Conservation (phyloP, 2,797 vertebrate genomes). For the Eidolon dupreanum region DNA sequence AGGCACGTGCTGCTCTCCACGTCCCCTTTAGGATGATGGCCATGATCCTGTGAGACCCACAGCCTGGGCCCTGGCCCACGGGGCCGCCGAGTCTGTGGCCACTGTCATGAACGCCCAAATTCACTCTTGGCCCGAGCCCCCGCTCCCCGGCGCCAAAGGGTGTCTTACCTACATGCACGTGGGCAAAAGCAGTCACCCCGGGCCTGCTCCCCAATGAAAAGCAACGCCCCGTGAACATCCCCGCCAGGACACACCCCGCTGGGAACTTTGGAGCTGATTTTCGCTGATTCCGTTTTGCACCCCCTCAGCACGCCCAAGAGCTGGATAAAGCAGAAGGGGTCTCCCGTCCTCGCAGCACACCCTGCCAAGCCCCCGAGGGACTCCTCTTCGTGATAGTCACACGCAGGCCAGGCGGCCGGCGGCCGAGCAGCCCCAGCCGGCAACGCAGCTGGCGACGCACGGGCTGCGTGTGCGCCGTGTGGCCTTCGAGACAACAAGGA, state of each 20-base stretch:
- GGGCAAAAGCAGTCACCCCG: background rate
- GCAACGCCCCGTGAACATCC: accelerated
- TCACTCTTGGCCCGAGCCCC: background rate
- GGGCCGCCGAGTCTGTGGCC: too few relatives aligned
- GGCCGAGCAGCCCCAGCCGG: too few relatives aligned
- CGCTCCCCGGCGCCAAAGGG: background rate
- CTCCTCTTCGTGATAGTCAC: conserved; percentile 17
- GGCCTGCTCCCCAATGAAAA: too few relatives aligned
- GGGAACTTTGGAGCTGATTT: accelerated
- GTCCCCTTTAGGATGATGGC: accelerated
- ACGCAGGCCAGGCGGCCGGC: background rate
- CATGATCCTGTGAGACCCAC: accelerated
- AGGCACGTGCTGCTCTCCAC: accelerated
- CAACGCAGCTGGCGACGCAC: background rate
- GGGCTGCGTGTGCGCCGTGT: background rate
- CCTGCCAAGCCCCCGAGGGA: background rate
- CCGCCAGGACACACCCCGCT: accelerated
- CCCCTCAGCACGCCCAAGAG: background rate
- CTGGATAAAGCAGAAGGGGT: background rate
- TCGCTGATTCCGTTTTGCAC: background rate
- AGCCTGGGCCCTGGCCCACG: accelerated
- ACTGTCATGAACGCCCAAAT: background rate
- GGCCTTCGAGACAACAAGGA: background rate
- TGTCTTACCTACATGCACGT: accelerated
- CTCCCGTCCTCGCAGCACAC: background rate